phyloP scores from a whole-genome alignment of 2,888 invertebrate genomes.

The Subacronicta megacephala region DNA sequence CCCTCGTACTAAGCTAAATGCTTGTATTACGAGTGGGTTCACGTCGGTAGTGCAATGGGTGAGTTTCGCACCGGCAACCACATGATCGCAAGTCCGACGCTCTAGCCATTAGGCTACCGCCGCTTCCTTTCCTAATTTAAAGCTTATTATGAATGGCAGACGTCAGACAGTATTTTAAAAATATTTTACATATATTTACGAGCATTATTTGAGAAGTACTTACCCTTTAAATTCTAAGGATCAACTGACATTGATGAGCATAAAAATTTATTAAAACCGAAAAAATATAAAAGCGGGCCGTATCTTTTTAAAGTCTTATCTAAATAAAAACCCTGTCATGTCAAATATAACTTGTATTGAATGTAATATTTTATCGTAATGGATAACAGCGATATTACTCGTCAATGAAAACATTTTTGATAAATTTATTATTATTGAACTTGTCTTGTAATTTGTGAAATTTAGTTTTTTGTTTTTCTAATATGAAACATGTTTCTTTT shows the following conservation, averaged over 20 bases:
- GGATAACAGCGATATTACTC: constrained; percentile 21
- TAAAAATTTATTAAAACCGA: constrained; percentile 7
- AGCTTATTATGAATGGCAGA: neutral
- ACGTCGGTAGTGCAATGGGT: too few species aligned
- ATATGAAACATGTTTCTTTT: neutral
- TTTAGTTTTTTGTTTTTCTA: neutral
- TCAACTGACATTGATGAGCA: neutral
- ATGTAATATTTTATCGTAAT: constrained; percentile 20
- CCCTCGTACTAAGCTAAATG: too few species aligned
- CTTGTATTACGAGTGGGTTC: too few species aligned
- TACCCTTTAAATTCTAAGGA: neutral
- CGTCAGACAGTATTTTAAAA: neutral
- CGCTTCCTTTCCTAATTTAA: too few species aligned
- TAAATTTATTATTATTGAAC: neutral
- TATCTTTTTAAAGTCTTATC: constrained; percentile 6
- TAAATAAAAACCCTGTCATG: constrained; percentile 25
- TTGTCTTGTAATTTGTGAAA: neutral
- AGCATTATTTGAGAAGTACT: too few species aligned
- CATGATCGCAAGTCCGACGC: too few species aligned
- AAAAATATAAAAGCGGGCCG: constrained; percentile 6
- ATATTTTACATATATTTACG: too few species aligned
- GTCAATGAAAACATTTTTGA: constrained; percentile 13
- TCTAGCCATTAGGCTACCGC: too few species aligned
- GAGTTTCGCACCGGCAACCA: too few species aligned
- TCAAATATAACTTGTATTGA: constrained; percentile 13